Base-by-base conservation (phyloP, 1,140 invertebrate species). In the Sinonovacula constricta region DNA sequence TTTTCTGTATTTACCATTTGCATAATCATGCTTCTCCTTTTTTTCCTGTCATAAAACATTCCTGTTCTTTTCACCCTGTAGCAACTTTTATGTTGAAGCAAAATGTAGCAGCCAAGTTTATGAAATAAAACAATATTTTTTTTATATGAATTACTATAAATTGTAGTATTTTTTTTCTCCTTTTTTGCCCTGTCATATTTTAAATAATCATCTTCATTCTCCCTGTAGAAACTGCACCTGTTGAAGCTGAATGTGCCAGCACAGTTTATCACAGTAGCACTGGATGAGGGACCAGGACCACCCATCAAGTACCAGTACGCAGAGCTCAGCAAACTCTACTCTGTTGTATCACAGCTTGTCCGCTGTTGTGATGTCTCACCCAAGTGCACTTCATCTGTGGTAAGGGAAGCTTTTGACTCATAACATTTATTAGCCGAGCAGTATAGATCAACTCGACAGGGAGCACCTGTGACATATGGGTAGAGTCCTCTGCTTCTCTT, bases 291-390 rank as follows among this genome's bases (percentile, higher is more conserved):
- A 0, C 95, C 96, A 2, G 96, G 96, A 7, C 96, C 96, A 14
- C 94, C 96, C 15, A 97, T 98, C 83, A 99, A 98, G 91, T 98
- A 98, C 90, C 97, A 98, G 91, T 98, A 97, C 92, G 95, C 97
- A 1, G 97, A 99, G 91, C 92, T 98, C 28, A 95, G 95, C 56
- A 98, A 98, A 91, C 92, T 99, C 53, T 97, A 98, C 92, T 96
- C 97, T 91, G 95, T 98, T 33, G 96, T 99, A 33, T 97, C 96
- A 34, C 94, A 95, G 89, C 90, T 99, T 70, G 94, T 98, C 81
- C 94, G 97, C 60, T 98, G 97, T 88, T 99, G 97, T 92, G 97
- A 99, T 93, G 94, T 98, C 34, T 95, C 94, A 67, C 93, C 93
- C 24, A 95, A 95, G 86, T 95, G 94, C 83, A 94, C 95, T 89